Percentiles rank a stretch among this genome's conserved stretches.
Conservation (phyloP, 2,797 vertebrate species). For the Myripristis murdjan region DNA sequence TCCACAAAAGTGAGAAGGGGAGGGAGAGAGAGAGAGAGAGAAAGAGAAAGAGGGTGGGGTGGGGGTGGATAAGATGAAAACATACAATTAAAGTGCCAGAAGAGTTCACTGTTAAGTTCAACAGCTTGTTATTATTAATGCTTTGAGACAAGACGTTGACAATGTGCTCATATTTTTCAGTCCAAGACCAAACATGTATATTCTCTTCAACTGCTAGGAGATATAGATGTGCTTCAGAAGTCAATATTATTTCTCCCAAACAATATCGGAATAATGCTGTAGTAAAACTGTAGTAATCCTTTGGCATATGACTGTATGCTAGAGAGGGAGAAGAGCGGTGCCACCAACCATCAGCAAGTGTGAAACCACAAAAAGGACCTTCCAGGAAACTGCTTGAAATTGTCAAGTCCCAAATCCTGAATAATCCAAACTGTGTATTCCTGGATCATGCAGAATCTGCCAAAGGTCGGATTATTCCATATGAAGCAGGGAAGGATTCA, state of each 20-base stretch:
- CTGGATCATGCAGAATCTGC: too few relatives aligned
- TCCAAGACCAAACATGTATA: conserved; percentile 37
- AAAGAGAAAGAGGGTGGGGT: neutral
- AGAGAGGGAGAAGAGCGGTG: conserved; percentile 43
- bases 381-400: conserved; percentile 10
- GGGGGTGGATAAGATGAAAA: conserved; percentile 48
- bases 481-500: neutral
- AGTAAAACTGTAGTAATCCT: conserved; percentile 65
- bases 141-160: conserved; percentile 58
- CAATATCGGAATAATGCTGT: conserved; percentile 38
- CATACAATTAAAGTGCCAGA: conserved; percentile 70
- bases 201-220: conserved; percentile 31
- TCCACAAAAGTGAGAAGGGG: conserved; percentile 39
- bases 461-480: neutral
- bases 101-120: conserved; percentile 44
- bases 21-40: neutral
- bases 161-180: conserved; percentile 50
- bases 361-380: neutral
- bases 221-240: conserved; percentile 33
- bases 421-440: conserved; percentile 20
- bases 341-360: neutral
- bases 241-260: conserved; percentile 31
- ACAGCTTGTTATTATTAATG: conserved; percentile 54
- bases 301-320: conserved; percentile 75
- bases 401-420: conserved; percentile 16